Evolutionary conservation across 1,140 invertebrate genomes (phyloP), one percentile per base, ranked within the genome.

Genomic region (Pomacea maculata): DNA sequence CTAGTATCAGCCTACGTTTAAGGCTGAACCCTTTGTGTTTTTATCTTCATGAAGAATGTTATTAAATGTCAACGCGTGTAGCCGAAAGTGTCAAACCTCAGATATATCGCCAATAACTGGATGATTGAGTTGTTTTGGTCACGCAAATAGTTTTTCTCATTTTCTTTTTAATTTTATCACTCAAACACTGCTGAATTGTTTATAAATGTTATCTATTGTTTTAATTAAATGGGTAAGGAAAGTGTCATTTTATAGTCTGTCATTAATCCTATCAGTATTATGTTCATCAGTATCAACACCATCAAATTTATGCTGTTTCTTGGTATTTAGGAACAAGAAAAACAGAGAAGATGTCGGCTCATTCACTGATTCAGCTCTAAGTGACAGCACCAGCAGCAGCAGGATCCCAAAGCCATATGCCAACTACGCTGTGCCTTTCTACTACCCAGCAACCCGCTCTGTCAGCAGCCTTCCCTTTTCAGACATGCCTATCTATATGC

Each of bases 361-460:
- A 34, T 25, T 78, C 9, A 78, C 65, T 0, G 67, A 45, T 63
- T 67, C 63, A n/a, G 52, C 65, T 6, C 12, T 78, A 29, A 78
- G 52, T 67, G 70, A 78, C 77, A 78, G 67, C 54, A 54, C 68
- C 65, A 25, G 25, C 34, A 78, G 54, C 77, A 78, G 77, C 77
- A 83, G 80, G 75, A 75, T 76, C 65, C 79, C 82, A 17, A 68
- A 74, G 75, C 82, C 82, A 19, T 80, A 83, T 65, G 61, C 80
- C 52, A 79, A 79, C 64, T 83, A 83, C 55, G 82, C 82, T 52
- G 82, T 83, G 9, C 82, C 82, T 19, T 80, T 83, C 68, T 83
- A 83, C 75, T 72, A 80, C 74, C 82, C 82, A 0, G 65, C 82
- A 45, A 63, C 82, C 29, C 82, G 75, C 4, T 83, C 82, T n/a